These are phyloP conservation scores for Drosophila phalerata DNA, from an alignment of 2,888 invertebrate genomes.

Conservation along the genomic window DNA sequence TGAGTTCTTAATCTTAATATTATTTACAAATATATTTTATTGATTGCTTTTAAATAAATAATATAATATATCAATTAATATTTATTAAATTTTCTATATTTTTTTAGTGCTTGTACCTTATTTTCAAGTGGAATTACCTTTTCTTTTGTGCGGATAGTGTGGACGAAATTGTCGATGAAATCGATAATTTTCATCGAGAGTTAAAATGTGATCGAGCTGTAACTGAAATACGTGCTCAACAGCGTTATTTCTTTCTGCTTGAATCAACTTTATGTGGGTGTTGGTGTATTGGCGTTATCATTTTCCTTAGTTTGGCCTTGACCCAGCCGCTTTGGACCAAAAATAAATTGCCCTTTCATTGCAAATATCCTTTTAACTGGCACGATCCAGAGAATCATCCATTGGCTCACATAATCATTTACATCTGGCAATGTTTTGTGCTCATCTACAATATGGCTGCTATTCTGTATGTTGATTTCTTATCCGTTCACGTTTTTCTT, in stretches of 20 bases:
- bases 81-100: neutral
- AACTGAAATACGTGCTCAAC: constrained; percentile 6
- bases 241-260: constrained; percentile 30
- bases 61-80: too few relatives aligned
- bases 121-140: constrained; percentile 24
- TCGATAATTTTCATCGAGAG: constrained; percentile 33
- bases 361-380: constrained; percentile 39
- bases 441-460: constrained; percentile 20
- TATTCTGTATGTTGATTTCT: constrained; percentile 21
- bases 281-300: constrained; percentile 23
- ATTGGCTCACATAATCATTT: constrained; percentile 14
- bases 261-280: neutral
- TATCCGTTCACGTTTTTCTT: constrained; percentile 10
- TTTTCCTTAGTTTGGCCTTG: constrained; percentile 20
- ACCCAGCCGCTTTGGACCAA: constrained; percentile 44
- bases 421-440: constrained; percentile 12
- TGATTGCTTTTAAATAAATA: too few relatives aligned
- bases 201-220: neutral
- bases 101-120: constrained; percentile 37
- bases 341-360: constrained; percentile 45
- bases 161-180: constrained; percentile 36
- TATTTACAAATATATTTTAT: too few relatives aligned
- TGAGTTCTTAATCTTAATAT: too few relatives aligned
- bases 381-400: constrained; percentile 46
- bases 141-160: constrained; percentile 26